Base-by-base conservation (phyloP, 2,797 vertebrate species). In the Hemibagrus guttatus region DNA sequence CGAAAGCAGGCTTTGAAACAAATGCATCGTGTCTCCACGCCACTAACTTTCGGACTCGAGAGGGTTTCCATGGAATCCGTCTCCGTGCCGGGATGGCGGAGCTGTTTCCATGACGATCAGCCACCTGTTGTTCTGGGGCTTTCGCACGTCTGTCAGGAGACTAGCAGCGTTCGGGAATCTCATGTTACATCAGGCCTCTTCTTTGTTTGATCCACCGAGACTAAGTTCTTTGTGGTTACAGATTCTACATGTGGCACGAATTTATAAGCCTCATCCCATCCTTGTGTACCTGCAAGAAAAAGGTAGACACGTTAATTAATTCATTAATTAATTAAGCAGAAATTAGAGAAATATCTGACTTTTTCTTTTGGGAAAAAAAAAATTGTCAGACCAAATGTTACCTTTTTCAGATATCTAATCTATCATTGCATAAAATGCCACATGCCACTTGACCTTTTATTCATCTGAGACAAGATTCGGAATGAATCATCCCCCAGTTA, bases 121-220 rank as follows among this genome's bases (percentile, higher is more conserved):
- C 94, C 95, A 95, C 95, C 95, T 95, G 95, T 95, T 94, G 94
- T 92, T 95, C 90, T 72, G 91, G 89, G 69, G 89, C 92, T 91
- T 89, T 92, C 91, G 93, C 93, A 92, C 81, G 72, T 95, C 93
- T 94, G 94, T 87, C 86, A 90, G 88, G 89, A 94, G 93, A 89
- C 78, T 85, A 94, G 90, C 89, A 93, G 89, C 91, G 90, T 90
- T 90, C 54, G 85, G 85, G 84, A 86, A 88, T 87, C 71, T 64
- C 85, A 81, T 90, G 85, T 92, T 92, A 93, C 91, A 92, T 91
- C 91, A 93, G 90, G 92, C 93, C 92, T 95, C 95, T 94, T 93
- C 91, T 91, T 91, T 87, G 90, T 91, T 90, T 87, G 90, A 39
- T 79, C 52, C 17, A 56, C 2, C 1, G 49, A 87, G 87, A 61